Base-by-base conservation (phyloP, 1,140 invertebrate species). In the Brachionus asplanchnoidis region DNA sequence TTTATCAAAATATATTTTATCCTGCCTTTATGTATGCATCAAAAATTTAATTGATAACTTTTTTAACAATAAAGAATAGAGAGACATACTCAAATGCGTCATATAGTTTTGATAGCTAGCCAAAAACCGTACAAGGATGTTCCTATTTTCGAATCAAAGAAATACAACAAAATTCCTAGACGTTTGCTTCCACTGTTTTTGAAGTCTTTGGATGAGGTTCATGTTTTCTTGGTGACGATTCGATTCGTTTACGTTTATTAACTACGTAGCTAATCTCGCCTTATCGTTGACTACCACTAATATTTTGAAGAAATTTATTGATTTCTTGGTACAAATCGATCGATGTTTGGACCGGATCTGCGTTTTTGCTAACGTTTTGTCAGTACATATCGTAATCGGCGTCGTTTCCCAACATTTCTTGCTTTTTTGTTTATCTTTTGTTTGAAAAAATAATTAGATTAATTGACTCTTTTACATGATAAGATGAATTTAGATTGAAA, bases 71-170 rank as follows among this genome's bases (percentile, higher is more conserved):
- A 23, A 5, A 82, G 79, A 60, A 68, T 65, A 44, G 79, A 82
- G 9, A 82, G 53, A 82, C 32, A 26, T 5, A n/a, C 8, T 9
- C 17, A 53, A 40, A 32, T 1, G 23, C 7, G 53, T 1, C 79
- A 82, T 26, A 60, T 82, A 20, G 28, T 82, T 26, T 68, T 82
- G 26, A 65, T 82, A 42, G 9, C 53, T 14, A 44, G 53, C 20
- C 79, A 65, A 68, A 60, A 26, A 5, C 50, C 50, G 40, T 82
- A 65, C 28, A 53, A 82, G 17, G 79, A 82, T 60, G 4, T 65
- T 11, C 79, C 79, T 14, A 68, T 82, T n/a, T 65, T 60, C 40
- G 79, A 82, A 26, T 82, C 79, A 5, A 82, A 68, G 8, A 82
- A 11, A 36, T 82, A 82, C n/a, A 26, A 56, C n/a, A n/a, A n/a